Evolutionary conservation across 2,797 vertebrate genomes (phyloP), one percentile per base, ranked within the genome.

Genomic region (Chrysocyon brachyurus): DNA sequence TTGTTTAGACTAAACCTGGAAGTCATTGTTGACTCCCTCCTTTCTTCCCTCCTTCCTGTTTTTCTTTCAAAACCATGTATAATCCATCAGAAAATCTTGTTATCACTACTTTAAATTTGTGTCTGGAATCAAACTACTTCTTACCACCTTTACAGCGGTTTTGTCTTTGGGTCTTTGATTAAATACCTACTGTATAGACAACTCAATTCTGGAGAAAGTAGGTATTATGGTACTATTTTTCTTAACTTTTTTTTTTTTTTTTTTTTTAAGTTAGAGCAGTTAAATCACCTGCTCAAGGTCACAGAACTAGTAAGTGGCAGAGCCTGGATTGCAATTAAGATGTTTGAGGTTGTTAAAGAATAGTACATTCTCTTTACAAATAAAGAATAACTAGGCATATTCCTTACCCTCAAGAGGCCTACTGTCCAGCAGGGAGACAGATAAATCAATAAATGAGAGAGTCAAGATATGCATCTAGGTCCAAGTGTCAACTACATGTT

Each of bases 221-320:
- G 19, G 26, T 61, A 28, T 49, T 84, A 21, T 40, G 28, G 49
- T 33, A 28, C n/a, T 49, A 4, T 26, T 87, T 96, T 78, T 33
- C 21, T 87, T 73, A 4, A 46, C 40, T 46, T 46, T 46, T 40
- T 31, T 12, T 2, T 3, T 57, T 52, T 78, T 49, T 4, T 64
- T 28, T 26, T 21, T 86, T 49, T 75, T 72, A 7, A 46, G 22
- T 73, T 82, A 40, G 33, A 90, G 33, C 52, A 6, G 49, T 87
- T 87, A 66, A 77, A 56, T 95, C 28, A 87, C 11, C 59, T 92
- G 15, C 59, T 92, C 11, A 90, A 95, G 88, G 11, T 90, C 49
- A 72, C 73, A 79, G 33, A 68, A 73, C n/a, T 84, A 73, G 12
- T 93, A 89, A 86, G 28, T n/a, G 5, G 15, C 64, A 82, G 49